These are phyloP conservation scores for Crax fasciolata DNA, from an alignment of 2,797 vertebrate genomes.

Conservation along the genomic window DNA sequence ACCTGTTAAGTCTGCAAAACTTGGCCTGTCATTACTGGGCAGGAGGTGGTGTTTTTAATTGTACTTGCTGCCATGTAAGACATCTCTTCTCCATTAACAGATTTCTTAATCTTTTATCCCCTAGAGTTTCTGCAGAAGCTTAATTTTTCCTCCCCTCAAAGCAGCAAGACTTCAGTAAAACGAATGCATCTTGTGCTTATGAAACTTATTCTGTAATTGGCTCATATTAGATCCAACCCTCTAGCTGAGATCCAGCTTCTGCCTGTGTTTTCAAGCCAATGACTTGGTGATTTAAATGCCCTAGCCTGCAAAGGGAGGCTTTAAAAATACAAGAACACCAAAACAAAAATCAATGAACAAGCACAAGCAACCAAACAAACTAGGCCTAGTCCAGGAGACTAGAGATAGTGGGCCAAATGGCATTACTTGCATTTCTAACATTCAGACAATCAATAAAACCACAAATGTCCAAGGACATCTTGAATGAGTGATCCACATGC, in stretches of 20 bases:
- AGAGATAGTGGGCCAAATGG: background rate
- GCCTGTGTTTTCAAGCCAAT: background rate
- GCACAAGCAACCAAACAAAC: background rate
- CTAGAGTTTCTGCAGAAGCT: background rate
- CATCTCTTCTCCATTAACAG: background rate
- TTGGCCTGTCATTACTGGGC: conserved; percentile 2
- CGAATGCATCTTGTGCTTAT: background rate
- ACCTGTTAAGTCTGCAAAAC: conserved; percentile 59
- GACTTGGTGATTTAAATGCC: background rate
- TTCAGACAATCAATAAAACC: background rate
- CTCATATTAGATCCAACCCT: background rate
- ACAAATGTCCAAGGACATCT: background rate
- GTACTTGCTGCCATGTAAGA: conserved; percentile 3
- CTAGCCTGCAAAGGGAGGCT: background rate
- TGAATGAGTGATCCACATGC: background rate
- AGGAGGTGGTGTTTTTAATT: conserved; percentile 40
- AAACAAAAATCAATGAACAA: background rate
- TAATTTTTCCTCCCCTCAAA: background rate
- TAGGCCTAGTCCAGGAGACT: background rate
- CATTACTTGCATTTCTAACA: background rate
- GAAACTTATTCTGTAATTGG: background rate
- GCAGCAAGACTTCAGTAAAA: conserved; percentile 11
- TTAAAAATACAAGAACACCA: background rate
- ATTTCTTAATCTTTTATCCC: conserved; percentile 6
- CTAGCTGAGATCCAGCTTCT: background rate